A percentile compares a stretch with the other conserved stretches of the same genome.
These are phyloP conservation scores for Manduca sexta DNA, from an alignment of 1,140 invertebrate genomes.

Conservation along the genomic window DNA sequence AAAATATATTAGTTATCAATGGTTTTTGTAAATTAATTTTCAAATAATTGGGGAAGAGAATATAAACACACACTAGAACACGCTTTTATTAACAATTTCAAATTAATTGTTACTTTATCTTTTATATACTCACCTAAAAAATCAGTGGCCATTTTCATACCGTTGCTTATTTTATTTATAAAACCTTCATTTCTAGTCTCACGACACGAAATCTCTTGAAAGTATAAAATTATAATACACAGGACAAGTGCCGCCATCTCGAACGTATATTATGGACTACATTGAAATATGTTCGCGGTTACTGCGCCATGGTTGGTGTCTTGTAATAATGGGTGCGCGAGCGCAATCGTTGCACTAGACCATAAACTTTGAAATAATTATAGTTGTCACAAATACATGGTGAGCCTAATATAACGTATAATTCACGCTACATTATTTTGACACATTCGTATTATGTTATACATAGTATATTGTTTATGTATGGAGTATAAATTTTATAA, in stretches of 20 bases:
- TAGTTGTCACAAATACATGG: neutral
- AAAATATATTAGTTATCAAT: too few species aligned
- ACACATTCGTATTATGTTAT: too few species aligned
- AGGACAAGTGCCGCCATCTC: constrained; percentile 50
- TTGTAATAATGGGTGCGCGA: constrained; percentile 36
- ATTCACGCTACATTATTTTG: too few species aligned
- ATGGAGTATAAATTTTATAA: neutral
- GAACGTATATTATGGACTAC: constrained; percentile 29
- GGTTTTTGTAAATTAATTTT: too few species aligned
- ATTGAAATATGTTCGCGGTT: constrained; percentile 19
- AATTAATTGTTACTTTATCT: too few species aligned
- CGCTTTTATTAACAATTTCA: too few species aligned
- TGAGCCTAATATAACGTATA: too few species aligned
- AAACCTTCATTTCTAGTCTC: constrained; percentile 62
- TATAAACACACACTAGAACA: too few species aligned
- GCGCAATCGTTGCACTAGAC: constrained; percentile 39
- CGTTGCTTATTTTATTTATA: constrained; percentile 75
- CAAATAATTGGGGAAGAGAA: too few species aligned
- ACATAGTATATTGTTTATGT: too few species aligned
- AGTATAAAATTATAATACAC: constrained; percentile 24
- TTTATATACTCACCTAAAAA: constrained; percentile 74
- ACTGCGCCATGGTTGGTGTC: constrained; percentile 35
- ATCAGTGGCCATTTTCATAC: constrained; percentile 78
- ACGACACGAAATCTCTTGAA: constrained; percentile 27
- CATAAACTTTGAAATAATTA: constrained; percentile 30